Percentiles rank a stretch among this genome's conserved stretches.
These are phyloP conservation scores for Phocoena phocoena DNA, from an alignment of 2,113 vertebrate species.

Conservation along the genomic window DNA sequence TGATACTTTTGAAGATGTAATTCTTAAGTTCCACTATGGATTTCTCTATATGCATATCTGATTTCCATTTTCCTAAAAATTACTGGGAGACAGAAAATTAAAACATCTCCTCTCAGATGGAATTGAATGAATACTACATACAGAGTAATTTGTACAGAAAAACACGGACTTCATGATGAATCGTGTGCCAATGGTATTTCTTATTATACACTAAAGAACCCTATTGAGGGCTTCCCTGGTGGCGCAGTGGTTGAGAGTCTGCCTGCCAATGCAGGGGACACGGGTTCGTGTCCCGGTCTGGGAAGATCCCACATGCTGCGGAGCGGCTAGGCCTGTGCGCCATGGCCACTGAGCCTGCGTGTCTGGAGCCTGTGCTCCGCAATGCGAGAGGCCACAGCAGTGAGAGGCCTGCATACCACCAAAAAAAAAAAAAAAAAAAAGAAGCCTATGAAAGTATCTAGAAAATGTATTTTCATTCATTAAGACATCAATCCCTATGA, in stretches of 20 bases:
- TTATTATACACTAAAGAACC: not conserved
- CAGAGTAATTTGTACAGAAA: not conserved
- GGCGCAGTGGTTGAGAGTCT: no score
- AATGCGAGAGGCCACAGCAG: no score
- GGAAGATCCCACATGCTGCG: no score
- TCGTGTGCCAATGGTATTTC: not conserved
- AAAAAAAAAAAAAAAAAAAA: no score
- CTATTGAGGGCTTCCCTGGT: not conserved
- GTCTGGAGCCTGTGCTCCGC: no score
- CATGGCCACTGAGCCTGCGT: no score
- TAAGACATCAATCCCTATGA: not conserved
- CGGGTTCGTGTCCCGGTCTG: no score
- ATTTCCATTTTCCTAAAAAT: not conserved
- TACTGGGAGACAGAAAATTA: conserved; percentile 19
- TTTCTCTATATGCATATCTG: not conserved
- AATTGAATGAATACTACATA: not conserved
- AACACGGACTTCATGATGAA: not conserved
- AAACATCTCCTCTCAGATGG: not conserved
- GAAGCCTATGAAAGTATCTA: not conserved
- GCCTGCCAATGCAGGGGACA: no score
- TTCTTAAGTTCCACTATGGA: not conserved
- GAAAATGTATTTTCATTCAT: conserved; percentile 20
- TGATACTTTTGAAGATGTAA: not conserved
- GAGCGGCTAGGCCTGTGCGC: no score
- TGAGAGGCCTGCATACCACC: no score